These are phyloP conservation scores for Hermatobates lingyangjiaoensis DNA, from an alignment of 1,140 invertebrate genomes.

Conservation along the genomic window DNA sequence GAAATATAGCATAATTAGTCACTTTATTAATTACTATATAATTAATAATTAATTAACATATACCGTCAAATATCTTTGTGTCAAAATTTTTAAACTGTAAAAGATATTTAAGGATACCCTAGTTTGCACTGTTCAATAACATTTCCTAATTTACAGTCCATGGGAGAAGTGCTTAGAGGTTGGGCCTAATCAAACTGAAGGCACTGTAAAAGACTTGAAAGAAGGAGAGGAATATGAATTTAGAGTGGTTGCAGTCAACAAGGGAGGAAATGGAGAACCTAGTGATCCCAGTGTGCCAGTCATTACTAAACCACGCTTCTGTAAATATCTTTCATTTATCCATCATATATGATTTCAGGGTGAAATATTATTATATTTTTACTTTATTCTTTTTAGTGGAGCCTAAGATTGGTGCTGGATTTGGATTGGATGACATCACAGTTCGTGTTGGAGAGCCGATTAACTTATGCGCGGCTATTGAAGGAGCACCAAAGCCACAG, in stretches of 20 bases:
- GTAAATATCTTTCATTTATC: constrained; percentile 22
- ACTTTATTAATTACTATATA: too few species aligned
- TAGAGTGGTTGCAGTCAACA: constrained; percentile 89
- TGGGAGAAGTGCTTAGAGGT: constrained; percentile 78
- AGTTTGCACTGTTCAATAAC: background rate
- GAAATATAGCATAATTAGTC: too few species aligned
- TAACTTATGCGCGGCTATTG: constrained; percentile 71
- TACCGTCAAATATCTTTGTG: too few species aligned
- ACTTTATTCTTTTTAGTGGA: constrained; percentile 31
- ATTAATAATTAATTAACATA: too few species aligned
- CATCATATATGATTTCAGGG: background rate
- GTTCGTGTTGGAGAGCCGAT: constrained; percentile 81
- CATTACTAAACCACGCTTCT: constrained; percentile 64
- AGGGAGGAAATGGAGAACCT: constrained; percentile 83
- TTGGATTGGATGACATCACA: constrained; percentile 62
- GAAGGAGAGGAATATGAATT: constrained; percentile 96
- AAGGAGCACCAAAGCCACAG: constrained; percentile 57
- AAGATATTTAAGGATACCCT: too few species aligned
- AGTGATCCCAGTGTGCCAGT: constrained; percentile 75
- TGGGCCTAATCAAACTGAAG: constrained; percentile 51
- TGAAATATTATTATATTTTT: background rate
- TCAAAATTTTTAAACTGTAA: too few species aligned
- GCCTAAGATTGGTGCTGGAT: constrained; percentile 65
- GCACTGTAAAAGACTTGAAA: constrained; percentile 52
- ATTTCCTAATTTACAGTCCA: constrained; percentile 26